Evolutionary conservation across 2,113 vertebrate species (phyloP), one percentile per base, ranked within the genome.

Genomic region (Parus major): DNA sequence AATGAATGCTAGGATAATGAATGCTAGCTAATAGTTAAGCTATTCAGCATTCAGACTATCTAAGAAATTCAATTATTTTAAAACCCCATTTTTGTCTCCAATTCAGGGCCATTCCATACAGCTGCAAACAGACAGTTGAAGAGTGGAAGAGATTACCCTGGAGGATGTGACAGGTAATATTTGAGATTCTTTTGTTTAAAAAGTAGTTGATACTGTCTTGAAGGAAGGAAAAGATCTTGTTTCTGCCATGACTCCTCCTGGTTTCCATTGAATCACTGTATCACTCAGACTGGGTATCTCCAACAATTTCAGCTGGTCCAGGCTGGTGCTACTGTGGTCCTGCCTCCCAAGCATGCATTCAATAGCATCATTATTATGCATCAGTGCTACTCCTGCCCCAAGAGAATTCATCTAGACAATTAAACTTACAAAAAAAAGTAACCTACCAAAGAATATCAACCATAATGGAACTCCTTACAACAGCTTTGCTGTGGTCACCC

Each of bases 321-420:
- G 21, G 29, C 25, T 18, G 25, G 14, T 39, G 35, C 27, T 47
- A 10, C 52, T 63, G 11, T 0, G 1, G 15, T 47, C 39, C n/a
- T 31, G 41, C 24, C 78, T 85, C 60, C 22, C 29, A 63, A 42
- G 11, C 5, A 23, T 0, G 1, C 16, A 27, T 29, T 79, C 0
- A 0, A 7, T 9, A 55, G 18, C 29, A 69, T 16, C 5, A 0
- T 72, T 44, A 66, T 23, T 39, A 59, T 1, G 10, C 23, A 2
- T 13, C 52, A 82, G 23, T 7, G 17, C 12, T 81, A 29, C 47
- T 59, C 33, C 25, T 21, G 25, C 23, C 16, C 4, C 42, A 82
- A 5, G 3, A 77, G 4, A 90, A 59, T 6, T 15, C 56, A 42
- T 8, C 33, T 12, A 56, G 33, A 76, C 21, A 92, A 72, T 8